Conservation (phyloP, 2,113 vertebrate species). For the Aplodontia rufa region DNA sequence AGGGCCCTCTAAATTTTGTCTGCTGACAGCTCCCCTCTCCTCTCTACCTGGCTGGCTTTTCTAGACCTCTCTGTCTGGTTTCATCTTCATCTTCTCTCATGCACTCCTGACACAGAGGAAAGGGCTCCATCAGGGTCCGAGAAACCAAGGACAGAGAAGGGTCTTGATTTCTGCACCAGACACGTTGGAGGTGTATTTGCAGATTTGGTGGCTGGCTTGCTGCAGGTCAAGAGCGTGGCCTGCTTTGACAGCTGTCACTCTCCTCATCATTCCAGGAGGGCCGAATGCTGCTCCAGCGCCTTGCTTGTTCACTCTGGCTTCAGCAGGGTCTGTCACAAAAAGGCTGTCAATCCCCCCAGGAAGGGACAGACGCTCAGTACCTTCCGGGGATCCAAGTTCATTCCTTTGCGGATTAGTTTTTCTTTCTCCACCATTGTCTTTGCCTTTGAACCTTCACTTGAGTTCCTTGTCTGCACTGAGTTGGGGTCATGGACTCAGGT, state of each 20-base stretch:
- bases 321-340: neutral
- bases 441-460: neutral
- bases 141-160: neutral
- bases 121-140: neutral
- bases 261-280: neutral
- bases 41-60: constrained; percentile 50
- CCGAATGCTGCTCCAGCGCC: neutral
- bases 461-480: neutral
- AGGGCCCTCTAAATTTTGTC: constrained; percentile 63
- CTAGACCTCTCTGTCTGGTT: constrained; percentile 43
- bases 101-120: neutral
- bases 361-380: neutral
- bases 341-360: rapidly evolving
- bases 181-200: neutral
- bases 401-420: neutral
- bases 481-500: neutral
- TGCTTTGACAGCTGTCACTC: rapidly evolving
- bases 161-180: neutral
- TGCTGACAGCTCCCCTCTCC: constrained; percentile 31
- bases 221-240: rapidly evolving
- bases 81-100: neutral
- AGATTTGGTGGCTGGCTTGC: neutral
- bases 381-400: neutral
- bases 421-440: neutral
- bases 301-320: neutral